These are phyloP conservation scores for Potorous gilbertii DNA, from an alignment of 2,797 vertebrate species.

Conservation along the genomic window DNA sequence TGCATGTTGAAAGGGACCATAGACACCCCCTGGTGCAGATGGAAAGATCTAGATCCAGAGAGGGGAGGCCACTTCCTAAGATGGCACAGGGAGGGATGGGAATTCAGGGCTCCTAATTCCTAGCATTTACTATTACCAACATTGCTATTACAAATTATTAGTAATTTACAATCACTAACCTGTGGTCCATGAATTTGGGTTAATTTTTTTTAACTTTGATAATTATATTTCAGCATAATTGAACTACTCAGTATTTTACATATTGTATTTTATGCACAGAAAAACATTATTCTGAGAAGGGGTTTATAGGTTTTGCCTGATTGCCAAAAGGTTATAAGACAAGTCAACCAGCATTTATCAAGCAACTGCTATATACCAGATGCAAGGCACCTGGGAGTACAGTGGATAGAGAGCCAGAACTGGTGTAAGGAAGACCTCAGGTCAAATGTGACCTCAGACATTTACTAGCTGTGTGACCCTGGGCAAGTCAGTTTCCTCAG, in stretches of 20 bases:
- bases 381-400: too few species aligned
- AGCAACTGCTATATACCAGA: not conserved
- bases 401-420: not conserved
- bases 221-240: not conserved
- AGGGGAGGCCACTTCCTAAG: not conserved
- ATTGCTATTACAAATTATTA: too few species aligned
- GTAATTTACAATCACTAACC: not conserved
- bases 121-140: not conserved
- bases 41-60: not conserved
- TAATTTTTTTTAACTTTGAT: not conserved
- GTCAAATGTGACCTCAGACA: not conserved
- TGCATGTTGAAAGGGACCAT: not conserved
- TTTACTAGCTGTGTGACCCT: not conserved
- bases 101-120: not conserved
- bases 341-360: not conserved
- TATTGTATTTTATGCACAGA: not conserved
- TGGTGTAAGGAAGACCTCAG: not conserved
- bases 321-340: not conserved
- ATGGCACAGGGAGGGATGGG: not conserved
- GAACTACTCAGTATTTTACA: not conserved
- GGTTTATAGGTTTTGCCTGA: not conserved
- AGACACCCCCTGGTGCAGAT: not conserved
- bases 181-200: not conserved
- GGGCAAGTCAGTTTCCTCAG: not conserved
- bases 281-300: not conserved